A percentile compares a stretch with the other conserved stretches of the same genome.
phyloP scores from a whole-genome alignment of 2,797 vertebrate genomes.

The Enteromius mattozi region DNA sequence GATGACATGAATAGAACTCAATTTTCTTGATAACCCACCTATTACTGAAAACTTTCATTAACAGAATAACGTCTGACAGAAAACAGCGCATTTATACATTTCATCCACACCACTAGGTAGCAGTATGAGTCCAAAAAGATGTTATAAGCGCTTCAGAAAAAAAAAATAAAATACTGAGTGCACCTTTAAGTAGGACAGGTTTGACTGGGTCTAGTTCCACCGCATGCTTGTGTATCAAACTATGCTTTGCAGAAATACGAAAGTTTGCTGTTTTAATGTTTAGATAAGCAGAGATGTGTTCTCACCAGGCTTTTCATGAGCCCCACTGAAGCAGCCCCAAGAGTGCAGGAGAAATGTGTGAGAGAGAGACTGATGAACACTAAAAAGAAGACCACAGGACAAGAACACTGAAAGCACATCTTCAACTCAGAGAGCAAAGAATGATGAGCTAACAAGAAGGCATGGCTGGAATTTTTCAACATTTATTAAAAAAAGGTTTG shows the following conservation, averaged over 20 bases:
- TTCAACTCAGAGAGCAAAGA: constrained; percentile 69
- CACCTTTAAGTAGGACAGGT: not conserved
- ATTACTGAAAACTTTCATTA: not conserved
- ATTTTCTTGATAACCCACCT: not conserved
- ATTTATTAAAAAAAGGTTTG: constrained; percentile 78
- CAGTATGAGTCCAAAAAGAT: not conserved
- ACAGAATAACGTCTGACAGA: not conserved
- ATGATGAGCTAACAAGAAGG: constrained; percentile 76
- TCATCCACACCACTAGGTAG: constrained; percentile 7
- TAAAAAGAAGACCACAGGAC: constrained; percentile 39
- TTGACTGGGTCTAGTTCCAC: constrained; percentile 4
- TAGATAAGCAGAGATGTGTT: constrained; percentile 6
- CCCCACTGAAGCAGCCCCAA: constrained; percentile 5
- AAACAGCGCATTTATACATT: not conserved
- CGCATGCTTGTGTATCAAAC: not conserved
- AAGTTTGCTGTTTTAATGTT: not conserved
- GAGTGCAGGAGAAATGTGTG: constrained; percentile 32
- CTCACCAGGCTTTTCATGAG: not conserved
- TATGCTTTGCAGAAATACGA: constrained; percentile 2
- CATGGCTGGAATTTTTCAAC: constrained; percentile 79
- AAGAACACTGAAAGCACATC: constrained; percentile 51
- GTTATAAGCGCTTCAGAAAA: not conserved
- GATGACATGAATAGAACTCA: not conserved
- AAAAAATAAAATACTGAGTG: not conserved
- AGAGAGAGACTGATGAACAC: constrained; percentile 34